Evolutionary conservation across 2,888 invertebrate species (phyloP), one percentile per base, ranked within the genome.

Genomic region (Caenorhabditis afra): DNA sequence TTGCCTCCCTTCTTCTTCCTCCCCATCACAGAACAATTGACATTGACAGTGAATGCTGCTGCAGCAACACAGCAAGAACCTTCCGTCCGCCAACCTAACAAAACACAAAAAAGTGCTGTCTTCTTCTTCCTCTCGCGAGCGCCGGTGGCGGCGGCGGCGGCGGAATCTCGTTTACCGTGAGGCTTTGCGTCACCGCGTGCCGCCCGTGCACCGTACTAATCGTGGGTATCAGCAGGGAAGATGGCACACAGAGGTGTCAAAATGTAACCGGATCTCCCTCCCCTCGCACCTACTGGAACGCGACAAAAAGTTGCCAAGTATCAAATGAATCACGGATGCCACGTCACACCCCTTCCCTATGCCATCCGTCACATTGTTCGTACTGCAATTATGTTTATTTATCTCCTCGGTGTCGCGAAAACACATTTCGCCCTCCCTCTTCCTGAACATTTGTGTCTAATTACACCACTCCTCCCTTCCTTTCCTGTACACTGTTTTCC

Each of bases 191-290:
- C 71, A 71, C 62, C 71, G 53, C 47, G 49, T 64, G 59, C 14
- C 23, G 39, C 41, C 23, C 23, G 50, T 68, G 68, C 68, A 68
- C 50, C 50, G 50, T 68, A 68, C 68, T 68, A 68, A 68, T 68
- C 68, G 52, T 52, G 41, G 49, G 49, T 49, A 49, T 49, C 49
- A 52, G 50, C 50, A 22, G 47, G 44, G 49, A 62, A 37, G 61
- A 57, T 57, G 71, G 64, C 61, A 71, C 29, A 7, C 29, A 37
- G 49, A 71, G 20, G 71, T 71, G 71, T 64, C 71, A 71, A n/a
- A 71, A 45, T 71, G 71, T 64, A 71, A 71, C 71, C 64, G 71
- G 71, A 71, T 71, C 59, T 23, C n/a, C n/a, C n/a, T n/a, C n/a
- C n/a, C n/a, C 52, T 52, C 41, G 20, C 23, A 4, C 16, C 29